phyloP scores from a whole-genome alignment of 1,140 invertebrate genomes.

The Marisa cornuarietis region DNA sequence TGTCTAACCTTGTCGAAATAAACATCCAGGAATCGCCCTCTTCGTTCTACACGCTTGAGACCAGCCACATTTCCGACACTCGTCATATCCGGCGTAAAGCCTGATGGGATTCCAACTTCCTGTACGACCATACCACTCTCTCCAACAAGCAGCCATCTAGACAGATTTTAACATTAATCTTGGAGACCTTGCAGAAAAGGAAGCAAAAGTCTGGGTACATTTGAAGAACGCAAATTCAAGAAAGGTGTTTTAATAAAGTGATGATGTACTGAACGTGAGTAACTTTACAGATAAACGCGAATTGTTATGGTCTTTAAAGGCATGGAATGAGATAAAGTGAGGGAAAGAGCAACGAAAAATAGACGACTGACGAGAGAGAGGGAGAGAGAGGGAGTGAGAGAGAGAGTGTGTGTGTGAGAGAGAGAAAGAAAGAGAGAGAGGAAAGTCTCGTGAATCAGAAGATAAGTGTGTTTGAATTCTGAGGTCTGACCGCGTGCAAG shows the following conservation, averaged over 20 bases:
- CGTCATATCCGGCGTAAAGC: slow-evolving; percentile 34
- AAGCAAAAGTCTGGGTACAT: too few relatives aligned
- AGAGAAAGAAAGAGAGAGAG: too few relatives aligned
- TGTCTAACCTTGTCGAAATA: slow-evolving; percentile 77
- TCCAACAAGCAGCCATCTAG: slow-evolving; percentile 31
- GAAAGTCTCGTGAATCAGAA: too few relatives aligned
- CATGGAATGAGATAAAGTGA: not conserved
- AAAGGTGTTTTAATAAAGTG: too few relatives aligned
- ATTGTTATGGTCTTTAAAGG: not conserved
- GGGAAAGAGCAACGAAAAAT: not conserved
- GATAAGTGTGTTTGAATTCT: too few relatives aligned
- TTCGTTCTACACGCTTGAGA: slow-evolving; percentile 82
- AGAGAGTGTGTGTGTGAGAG: too few relatives aligned
- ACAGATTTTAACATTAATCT: not conserved
- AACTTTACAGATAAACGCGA: too few relatives aligned
- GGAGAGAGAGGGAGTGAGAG: too few relatives aligned
- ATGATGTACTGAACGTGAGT: too few relatives aligned
- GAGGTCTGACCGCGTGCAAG: slow-evolving; percentile 31
- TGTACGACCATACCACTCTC: slow-evolving; percentile 40
- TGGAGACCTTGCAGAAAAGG: too few relatives aligned
- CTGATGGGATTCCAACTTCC: slow-evolving; percentile 37
- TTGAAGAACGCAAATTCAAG: too few relatives aligned
- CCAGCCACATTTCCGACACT: slow-evolving; percentile 57
- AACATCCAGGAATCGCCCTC: slow-evolving; percentile 78
- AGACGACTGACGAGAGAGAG: too few relatives aligned